phyloP scores from a whole-genome alignment of 1,140 invertebrate genomes.

The Sipha flava region DNA sequence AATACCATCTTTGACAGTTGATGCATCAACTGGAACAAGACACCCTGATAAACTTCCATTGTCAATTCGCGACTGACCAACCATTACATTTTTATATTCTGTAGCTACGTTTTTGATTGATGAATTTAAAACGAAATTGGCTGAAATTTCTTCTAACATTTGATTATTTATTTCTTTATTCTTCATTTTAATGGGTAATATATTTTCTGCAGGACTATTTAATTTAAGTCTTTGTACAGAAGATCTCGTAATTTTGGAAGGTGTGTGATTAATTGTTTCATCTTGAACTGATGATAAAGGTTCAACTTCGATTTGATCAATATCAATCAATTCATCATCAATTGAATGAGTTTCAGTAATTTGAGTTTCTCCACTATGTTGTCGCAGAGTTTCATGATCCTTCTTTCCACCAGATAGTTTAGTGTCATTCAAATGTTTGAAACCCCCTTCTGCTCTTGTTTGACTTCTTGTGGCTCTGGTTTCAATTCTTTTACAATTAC shows the following conservation, averaged over 20 bases:
- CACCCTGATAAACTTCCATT: neutral
- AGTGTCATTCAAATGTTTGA: neutral
- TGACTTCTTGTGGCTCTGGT: slow-evolving; percentile 14
- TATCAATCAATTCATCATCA: neutral
- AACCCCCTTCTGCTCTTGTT: slow-evolving; percentile 4
- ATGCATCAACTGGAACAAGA: neutral
- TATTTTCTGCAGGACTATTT: neutral
- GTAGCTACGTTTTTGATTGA: neutral
- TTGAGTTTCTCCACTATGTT: neutral
- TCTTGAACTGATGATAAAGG: neutral
- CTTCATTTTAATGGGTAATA: neutral
- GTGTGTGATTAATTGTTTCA: neutral
- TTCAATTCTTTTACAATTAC: neutral
- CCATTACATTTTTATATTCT: neutral
- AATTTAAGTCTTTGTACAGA: neutral
- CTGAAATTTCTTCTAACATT: neutral
- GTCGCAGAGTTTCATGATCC: neutral
- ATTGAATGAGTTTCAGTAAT: neutral
- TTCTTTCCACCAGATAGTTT: neutral
- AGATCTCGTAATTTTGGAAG: neutral
- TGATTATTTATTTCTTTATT: neutral
- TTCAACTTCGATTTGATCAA: slow-evolving; percentile 6
- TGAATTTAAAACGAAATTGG: neutral
- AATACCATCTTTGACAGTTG: neutral
- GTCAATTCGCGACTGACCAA: neutral